Evolutionary conservation across 2,888 invertebrate species (phyloP).

Genomic region (Cephus pygmeus): DNA sequence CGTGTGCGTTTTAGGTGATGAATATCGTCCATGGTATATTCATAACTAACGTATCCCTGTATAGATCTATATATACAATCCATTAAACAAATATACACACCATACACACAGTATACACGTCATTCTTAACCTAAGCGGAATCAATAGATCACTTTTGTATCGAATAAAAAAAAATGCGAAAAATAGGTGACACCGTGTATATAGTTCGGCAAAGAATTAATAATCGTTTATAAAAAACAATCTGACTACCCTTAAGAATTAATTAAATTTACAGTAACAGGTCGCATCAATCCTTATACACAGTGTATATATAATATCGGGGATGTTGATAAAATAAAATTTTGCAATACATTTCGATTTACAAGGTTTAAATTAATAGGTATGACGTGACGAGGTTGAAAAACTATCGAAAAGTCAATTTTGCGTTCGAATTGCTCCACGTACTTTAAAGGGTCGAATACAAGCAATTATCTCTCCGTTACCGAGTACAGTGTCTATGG

Average conservation of each 20-base stretch:
- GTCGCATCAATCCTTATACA: background rate
- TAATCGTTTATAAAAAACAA: no score
- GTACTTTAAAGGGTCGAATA: background rate
- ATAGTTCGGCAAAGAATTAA: background rate
- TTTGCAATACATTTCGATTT: background rate
- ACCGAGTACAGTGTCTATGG: background rate
- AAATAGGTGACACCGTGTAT: background rate
- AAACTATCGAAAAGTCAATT: background rate
- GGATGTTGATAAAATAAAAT: no score
- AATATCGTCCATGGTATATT: conserved; percentile 42
- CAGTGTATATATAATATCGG: no score
- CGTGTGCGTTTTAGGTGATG: conserved; percentile 51
- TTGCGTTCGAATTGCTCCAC: background rate
- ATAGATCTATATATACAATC: background rate
- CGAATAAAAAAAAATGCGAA: background rate
- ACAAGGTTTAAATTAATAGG: background rate
- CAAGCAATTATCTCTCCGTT: background rate
- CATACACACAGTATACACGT: background rate
- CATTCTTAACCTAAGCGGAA: conserved; percentile 12
- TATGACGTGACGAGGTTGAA: background rate
- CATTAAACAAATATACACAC: no score
- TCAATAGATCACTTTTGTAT: conserved; percentile 30
- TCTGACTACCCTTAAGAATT: background rate
- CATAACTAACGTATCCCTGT: background rate
- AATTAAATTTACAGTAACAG: background rate